These are phyloP conservation scores for Eupithecia vulgata DNA, from an alignment of 2,888 invertebrate species.

Conservation along the genomic window DNA sequence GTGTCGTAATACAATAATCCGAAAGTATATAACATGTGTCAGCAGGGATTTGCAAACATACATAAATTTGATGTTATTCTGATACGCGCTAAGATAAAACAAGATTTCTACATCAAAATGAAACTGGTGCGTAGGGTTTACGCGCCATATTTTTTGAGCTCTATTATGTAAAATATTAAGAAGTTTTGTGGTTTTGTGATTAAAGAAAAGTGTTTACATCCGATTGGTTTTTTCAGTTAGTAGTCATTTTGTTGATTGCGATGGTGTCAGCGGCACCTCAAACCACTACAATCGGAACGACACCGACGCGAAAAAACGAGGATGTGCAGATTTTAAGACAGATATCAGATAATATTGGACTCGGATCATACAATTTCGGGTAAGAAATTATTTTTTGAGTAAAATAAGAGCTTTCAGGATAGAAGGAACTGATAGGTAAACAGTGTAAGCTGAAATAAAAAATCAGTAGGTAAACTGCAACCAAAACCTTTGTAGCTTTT, in stretches of 20 bases:
- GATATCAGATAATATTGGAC: conserved; percentile 70
- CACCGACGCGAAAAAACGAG: conserved; percentile 42
- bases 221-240: conserved; percentile 65
- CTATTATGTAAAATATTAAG: no score
- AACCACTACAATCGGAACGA: conserved; percentile 21
- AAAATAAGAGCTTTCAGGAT: neutral
- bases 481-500: neutral
- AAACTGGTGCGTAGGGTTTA: conserved; percentile 63
- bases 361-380: conserved; percentile 69
- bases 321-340: conserved; percentile 65
- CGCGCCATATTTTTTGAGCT: neutral
- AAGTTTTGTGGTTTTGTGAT: neutral
- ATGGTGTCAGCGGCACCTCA: conserved; percentile 66
- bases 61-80: conserved; percentile 58
- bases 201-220: neutral
- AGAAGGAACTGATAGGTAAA: neutral
- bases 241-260: conserved; percentile 70
- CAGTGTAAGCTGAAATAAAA: neutral
- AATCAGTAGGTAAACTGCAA: neutral
- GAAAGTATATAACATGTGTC: conserved; percentile 72
- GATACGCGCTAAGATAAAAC: conserved; percentile 48
- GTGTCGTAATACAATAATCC: conserved; percentile 71
- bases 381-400: conserved; percentile 43
- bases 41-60: conserved; percentile 62
- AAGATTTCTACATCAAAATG: conserved; percentile 54